phyloP scores from a whole-genome alignment of 2,888 invertebrate species.

The Idaea straminata region DNA sequence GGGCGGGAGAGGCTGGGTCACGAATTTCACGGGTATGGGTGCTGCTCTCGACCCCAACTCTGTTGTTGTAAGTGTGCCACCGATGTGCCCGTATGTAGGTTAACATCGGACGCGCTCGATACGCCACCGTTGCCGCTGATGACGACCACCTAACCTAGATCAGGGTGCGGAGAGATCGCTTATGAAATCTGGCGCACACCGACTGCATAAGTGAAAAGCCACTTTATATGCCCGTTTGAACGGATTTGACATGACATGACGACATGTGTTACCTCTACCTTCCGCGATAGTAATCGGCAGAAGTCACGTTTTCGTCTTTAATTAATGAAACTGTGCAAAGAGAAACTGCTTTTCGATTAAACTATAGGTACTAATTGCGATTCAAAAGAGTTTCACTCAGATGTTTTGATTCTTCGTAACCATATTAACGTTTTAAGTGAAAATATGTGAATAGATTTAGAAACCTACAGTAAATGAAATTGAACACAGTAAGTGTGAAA shows the following conservation, averaged over 20 bases:
- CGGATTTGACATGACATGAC: slow-evolving; percentile 40
- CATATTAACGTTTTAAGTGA: neutral
- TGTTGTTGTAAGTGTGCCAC: slow-evolving; percentile 64
- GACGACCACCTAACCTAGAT: slow-evolving; percentile 80
- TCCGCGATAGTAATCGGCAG: slow-evolving; percentile 14
- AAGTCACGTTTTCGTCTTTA: slow-evolving; percentile 24
- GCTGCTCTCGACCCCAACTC: slow-evolving; percentile 69
- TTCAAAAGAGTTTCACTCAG: neutral
- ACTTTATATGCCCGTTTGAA: slow-evolving; percentile 55
- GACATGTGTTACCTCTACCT: slow-evolving; percentile 25
- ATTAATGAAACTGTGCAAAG: slow-evolving; percentile 18
- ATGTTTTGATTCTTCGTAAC: neutral
- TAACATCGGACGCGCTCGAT: slow-evolving; percentile 79
- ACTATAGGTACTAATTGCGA: neutral
- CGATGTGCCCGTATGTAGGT: slow-evolving; percentile 66
- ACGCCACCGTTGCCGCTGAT: slow-evolving; percentile 68
- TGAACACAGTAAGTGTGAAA: neutral
- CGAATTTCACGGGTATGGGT: slow-evolving; percentile 69
- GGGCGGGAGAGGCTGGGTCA: slow-evolving; percentile 58
- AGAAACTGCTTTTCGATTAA: slow-evolving; percentile 7
- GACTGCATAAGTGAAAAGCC: slow-evolving; percentile 70
- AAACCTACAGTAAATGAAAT: neutral
- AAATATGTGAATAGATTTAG: neutral
- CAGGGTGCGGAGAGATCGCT: slow-evolving; percentile 79
- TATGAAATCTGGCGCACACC: slow-evolving; percentile 78